phyloP scores from a whole-genome alignment of 64 coral and sea anemone genomes.

The Pocillopora verrucosa region DNA sequence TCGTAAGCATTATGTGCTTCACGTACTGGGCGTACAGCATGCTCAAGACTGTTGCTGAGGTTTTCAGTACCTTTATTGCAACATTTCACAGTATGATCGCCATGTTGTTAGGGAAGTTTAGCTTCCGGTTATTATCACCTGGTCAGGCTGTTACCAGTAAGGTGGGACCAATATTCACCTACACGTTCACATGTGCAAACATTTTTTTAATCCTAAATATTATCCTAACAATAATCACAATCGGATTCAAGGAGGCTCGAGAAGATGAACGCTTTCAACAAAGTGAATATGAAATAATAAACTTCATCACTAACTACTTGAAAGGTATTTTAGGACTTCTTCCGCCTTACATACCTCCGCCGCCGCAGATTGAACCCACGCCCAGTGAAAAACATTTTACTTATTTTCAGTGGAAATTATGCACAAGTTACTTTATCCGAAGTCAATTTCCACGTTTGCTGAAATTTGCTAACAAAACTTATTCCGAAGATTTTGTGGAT shows the following conservation, averaged over 20 bases:
- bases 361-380: conserved; percentile 7
- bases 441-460: conserved; percentile 39
- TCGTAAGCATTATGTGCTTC: conserved; percentile 40
- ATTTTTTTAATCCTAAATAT: conserved; percentile 62
- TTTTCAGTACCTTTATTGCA: conserved; percentile 46
- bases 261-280: conserved; percentile 41
- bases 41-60: conserved; percentile 11
- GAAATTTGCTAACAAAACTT: conserved; percentile 25
- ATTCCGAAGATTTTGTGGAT: conserved; percentile 55
- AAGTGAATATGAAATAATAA: conserved; percentile 60
- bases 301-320: conserved; percentile 20
- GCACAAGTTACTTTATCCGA: conserved; percentile 35
- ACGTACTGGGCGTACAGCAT: conserved; percentile 47
- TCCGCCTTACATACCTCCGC: conserved; percentile 58
- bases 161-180: conserved; percentile 59
- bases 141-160: conserved; percentile 3
- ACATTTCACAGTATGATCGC: conserved; percentile 48
- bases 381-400: conserved; percentile 23
- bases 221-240: conserved; percentile 53
- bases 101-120: conserved; percentile 52
- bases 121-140: conserved; percentile 41
- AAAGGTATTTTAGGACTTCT: conserved; percentile 48
- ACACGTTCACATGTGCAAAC: conserved; percentile 31
- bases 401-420: conserved; percentile 44
- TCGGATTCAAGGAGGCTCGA: conserved; percentile 39